Conservation (phyloP, 2,888 invertebrate genomes). For the Oligia strigilis region DNA sequence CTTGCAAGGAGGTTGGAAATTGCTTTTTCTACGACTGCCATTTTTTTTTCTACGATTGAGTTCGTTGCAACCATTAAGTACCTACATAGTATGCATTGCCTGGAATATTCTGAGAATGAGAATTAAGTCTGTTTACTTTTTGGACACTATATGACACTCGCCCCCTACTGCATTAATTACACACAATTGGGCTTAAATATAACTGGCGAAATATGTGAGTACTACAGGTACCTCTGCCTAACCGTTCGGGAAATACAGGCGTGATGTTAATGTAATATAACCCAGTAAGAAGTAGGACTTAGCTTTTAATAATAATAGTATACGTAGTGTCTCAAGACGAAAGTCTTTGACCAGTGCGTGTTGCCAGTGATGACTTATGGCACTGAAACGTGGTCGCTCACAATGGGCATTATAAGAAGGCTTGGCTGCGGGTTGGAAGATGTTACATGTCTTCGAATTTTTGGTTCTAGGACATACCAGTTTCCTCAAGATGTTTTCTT, state of each 20-base stretch:
- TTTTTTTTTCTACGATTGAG: constrained; percentile 53
- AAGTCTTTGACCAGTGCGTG: too few relatives aligned
- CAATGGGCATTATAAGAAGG: too few relatives aligned
- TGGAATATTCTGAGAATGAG: not conserved
- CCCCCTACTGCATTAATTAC: too few relatives aligned
- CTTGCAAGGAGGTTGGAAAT: constrained; percentile 60
- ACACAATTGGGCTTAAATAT: not conserved
- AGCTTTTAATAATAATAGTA: too few relatives aligned
- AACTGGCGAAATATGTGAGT: not conserved
- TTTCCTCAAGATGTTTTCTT: too few relatives aligned
- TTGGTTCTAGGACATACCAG: too few relatives aligned
- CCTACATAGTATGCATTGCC: constrained; percentile 9
- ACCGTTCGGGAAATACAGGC: not conserved
- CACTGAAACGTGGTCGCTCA: too few relatives aligned
- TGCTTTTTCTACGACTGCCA: constrained; percentile 50
- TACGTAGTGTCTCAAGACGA: too few relatives aligned
- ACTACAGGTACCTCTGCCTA: not conserved
- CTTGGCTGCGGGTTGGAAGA: too few relatives aligned
- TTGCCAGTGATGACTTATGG: too few relatives aligned
- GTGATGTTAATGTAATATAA: not conserved
- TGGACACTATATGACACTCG: not conserved
- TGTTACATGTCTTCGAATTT: too few relatives aligned
- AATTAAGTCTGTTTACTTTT: constrained; percentile 34
- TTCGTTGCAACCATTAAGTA: constrained; percentile 20
- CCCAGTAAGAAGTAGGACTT: too few relatives aligned